Evolutionary conservation across 2,113 vertebrate genomes (phyloP), one percentile per base, ranked within the genome.

Genomic region (Hepsetus odoe): DNA sequence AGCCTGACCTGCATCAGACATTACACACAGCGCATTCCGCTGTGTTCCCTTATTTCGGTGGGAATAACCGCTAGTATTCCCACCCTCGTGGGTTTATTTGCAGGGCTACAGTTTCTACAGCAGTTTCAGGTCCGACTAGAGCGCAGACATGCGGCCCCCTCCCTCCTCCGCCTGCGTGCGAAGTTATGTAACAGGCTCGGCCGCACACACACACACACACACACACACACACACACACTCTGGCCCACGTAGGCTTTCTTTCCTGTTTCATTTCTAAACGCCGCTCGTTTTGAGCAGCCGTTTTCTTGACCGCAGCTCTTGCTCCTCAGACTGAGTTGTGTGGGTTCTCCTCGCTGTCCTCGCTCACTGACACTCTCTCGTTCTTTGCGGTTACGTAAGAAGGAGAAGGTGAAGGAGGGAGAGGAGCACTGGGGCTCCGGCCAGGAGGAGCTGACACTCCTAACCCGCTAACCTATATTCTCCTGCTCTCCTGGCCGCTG

Each of bases 401-500:
- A 18, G 8, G 1, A 62, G 59, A 14, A 26, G 24, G 56, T 13
- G 56, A 26, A 26, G 11, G 12, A 28, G 11, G 56, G 3, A 59
- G 24, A 26, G 26, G 22, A 62, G 26, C 24, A 16, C 59, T 20
- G 32, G 16, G 59, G 56, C 59, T 65, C 58, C 32, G 49, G 46
- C 46, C 33, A 33, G 26, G 42, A 56, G 30, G 59, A 35, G 62
- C 58, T 53, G 42, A 42, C 46, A 40, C 44, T 79, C 38, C 24
- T 79, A 73, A 73, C 77, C 77, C 49, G 70, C 53, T 67, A 73
- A 80, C 77, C 77, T 55, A 66, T 73, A 56, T 58, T 28, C 26
- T 58, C 33, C 24, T 40, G 32, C 38, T 3, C 40, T 46, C 14
- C 16, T 16, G 11, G 18, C 33, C 18, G 35, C 10, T 56, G 26